These are phyloP conservation scores for Halcyon leucocephala DNA, from an alignment of 2,797 vertebrate genomes.

Conservation along the genomic window DNA sequence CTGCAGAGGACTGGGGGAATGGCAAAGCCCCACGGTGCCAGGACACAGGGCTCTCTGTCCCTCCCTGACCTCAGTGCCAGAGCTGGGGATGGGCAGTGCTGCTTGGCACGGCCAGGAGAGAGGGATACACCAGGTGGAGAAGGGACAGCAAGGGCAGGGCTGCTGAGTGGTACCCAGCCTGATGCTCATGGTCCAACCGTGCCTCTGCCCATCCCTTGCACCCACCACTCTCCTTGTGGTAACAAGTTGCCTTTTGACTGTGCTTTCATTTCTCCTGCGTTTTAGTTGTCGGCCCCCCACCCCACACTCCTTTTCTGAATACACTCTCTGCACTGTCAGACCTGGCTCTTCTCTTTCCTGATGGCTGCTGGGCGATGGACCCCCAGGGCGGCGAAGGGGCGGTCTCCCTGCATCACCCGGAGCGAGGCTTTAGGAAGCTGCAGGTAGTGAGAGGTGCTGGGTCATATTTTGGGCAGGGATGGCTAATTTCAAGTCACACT, in stretches of 20 bases:
- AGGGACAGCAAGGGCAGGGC: background rate
- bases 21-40: background rate
- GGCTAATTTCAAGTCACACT: background rate
- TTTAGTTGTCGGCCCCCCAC: background rate
- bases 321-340: constrained; percentile 26
- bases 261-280: background rate
- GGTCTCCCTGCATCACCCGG: fast-evolving
- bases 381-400: fast-evolving
- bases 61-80: background rate
- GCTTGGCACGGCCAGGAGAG: background rate
- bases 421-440: background rate
- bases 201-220: background rate
- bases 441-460: background rate
- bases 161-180: background rate
- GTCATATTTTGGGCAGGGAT: background rate
- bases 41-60: background rate
- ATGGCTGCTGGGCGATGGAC: fast-evolving
- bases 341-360: constrained; percentile 46
- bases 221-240: fast-evolving
- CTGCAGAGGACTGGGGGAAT: fast-evolving
- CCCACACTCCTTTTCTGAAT: background rate
- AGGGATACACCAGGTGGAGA: background rate
- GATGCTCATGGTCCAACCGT: fast-evolving
- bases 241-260: constrained; percentile 19
- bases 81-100: background rate